Percentiles rank a stretch among this genome's conserved stretches.
Evolutionary conservation across 2,797 vertebrate species (phyloP).

Genomic region (Coracias cyanogaster): DNA sequence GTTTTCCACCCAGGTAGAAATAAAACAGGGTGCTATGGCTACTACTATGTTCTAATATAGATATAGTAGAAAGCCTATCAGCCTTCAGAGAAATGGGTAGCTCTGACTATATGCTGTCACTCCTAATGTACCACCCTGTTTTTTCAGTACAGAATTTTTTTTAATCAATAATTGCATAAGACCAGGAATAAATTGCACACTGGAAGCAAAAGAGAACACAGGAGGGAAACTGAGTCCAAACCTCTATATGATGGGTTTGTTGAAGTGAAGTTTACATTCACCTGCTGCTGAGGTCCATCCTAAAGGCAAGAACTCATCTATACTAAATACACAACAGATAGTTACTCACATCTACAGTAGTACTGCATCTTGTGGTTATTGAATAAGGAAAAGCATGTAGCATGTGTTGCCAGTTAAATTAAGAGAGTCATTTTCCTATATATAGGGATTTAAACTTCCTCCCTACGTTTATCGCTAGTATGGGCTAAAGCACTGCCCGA

Average conservation of each 20-base stretch:
- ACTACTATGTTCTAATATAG: background rate
- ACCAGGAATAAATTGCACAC: background rate
- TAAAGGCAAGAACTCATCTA: background rate
- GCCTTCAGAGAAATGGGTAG: background rate
- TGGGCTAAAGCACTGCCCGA: background rate
- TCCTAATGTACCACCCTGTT: background rate
- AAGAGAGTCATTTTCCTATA: background rate
- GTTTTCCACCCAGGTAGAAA: background rate
- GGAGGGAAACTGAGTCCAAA: background rate
- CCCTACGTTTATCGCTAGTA: background rate
- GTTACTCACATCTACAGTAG: background rate
- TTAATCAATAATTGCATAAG: background rate
- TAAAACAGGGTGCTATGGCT: background rate
- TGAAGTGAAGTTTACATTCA: background rate
- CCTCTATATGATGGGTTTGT: background rate
- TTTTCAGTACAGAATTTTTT: background rate
- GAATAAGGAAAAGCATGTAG: background rate
- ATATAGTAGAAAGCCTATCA: background rate
- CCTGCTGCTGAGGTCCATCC: background rate
- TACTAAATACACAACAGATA: background rate
- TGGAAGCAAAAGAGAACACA: background rate
- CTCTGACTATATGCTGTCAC: background rate
- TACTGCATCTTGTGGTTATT: background rate
- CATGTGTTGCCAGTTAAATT: background rate
- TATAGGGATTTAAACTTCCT: background rate